A percentile compares a stretch with the other conserved stretches of the same genome.
Evolutionary conservation across 2,113 vertebrate genomes (phyloP).

Genomic region (Pterocles gutturalis): DNA sequence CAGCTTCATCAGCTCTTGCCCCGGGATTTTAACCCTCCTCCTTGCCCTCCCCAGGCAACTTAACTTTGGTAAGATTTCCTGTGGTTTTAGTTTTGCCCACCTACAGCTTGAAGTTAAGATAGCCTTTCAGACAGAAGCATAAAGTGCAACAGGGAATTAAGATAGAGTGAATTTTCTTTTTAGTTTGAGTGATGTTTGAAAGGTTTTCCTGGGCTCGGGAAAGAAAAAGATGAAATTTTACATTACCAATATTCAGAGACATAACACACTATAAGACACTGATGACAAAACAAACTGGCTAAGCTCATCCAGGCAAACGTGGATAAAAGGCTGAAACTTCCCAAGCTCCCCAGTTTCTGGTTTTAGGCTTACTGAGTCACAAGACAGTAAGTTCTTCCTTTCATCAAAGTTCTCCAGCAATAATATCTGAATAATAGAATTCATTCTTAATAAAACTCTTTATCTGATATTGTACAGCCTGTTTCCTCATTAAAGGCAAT

Average conservation of each 20-base stretch:
- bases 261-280: not conserved
- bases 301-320: not conserved
- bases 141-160: not conserved
- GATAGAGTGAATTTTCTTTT: not conserved
- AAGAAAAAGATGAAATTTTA: not conserved
- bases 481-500: slow-evolving; percentile 31
- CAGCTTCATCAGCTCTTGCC: not conserved
- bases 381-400: not conserved
- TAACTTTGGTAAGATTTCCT: not conserved
- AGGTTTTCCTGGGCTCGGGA: not conserved
- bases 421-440: not conserved
- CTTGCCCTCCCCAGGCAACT: not conserved
- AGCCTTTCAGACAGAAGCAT: not conserved
- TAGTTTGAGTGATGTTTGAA: not conserved
- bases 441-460: slow-evolving; percentile 13
- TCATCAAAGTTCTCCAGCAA: not conserved
- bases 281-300: not conserved
- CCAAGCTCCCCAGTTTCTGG: not conserved
- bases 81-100: not conserved
- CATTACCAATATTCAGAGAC: not conserved
- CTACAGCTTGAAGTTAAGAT: not conserved
- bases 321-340: not conserved
- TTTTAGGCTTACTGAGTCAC: not conserved
- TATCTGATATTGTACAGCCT: not conserved
- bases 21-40: not conserved